These are phyloP conservation scores for Prosopocoilus inquinatus DNA, from an alignment of 2,888 invertebrate genomes.

Conservation along the genomic window DNA sequence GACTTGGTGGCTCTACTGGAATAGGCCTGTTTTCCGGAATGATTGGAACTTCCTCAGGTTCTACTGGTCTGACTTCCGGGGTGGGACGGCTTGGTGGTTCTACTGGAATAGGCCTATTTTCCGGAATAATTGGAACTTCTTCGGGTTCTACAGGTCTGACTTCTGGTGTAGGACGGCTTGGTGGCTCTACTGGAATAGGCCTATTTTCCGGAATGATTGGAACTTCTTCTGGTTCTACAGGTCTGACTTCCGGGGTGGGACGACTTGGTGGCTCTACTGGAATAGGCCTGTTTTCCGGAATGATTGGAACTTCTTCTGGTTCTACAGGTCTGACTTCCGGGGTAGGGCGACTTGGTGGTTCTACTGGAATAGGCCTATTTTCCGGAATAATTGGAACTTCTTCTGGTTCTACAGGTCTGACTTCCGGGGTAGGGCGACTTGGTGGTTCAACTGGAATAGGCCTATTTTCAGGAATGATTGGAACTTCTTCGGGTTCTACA, in stretches of 20 bases:
- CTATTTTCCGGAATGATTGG: background rate
- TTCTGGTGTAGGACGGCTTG: background rate
- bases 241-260: background rate
- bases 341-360: background rate
- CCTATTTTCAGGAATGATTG: slow-evolving; percentile 3
- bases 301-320: background rate
- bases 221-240: background rate
- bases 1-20: background rate
- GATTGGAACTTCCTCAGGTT: background rate
- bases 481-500: slow-evolving; percentile 1
- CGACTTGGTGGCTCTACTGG: slow-evolving; percentile 4
- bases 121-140: background rate
- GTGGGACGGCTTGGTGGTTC: background rate
- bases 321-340: background rate
- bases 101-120: background rate
- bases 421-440: too few species aligned
- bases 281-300: slow-evolving; percentile 1
- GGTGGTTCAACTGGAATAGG: slow-evolving; percentile 8
- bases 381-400: slow-evolving; percentile 3
- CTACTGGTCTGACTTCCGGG: background rate
- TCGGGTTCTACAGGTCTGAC: slow-evolving; percentile 2
- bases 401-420: background rate
- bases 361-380: slow-evolving; percentile 1
- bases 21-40: background rate
- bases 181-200: background rate